Base-by-base conservation (phyloP, 2,113 vertebrate species). In the Plectropomus leopardus region DNA sequence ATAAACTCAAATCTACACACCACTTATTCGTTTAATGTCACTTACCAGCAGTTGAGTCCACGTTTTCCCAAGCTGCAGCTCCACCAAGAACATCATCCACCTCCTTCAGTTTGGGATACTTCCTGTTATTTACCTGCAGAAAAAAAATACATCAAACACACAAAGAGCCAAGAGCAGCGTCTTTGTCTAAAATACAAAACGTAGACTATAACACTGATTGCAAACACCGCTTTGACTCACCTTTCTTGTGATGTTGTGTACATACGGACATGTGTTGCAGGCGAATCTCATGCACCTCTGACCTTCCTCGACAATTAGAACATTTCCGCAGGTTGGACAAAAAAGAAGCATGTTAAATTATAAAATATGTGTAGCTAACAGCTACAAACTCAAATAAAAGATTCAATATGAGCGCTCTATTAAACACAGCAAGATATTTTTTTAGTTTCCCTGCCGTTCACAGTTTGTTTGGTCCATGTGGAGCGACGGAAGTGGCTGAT, bases 31-130 rank as follows among this genome's bases (percentile, higher is more conserved):
- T n/a, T 16, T n/a, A 6, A 21, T 4, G 61, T 26, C 66, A 61
- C 73, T 78, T 63, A 98, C 98, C 98, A 81, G 97, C 85, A 1
- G 98, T 99, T 1, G 98, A 99, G 74, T 99, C 98, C 30, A 99
- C 98, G 47, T 99, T 99, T 89, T 99, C 98, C 98, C 98, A 99
- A 13, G 98, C 98, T n/a, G 97, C 97, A 6, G 97, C 96, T 4
- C 98, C 98, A 30, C 98, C 98, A 19, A 99, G 96, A 34, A 99
- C 98, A 68, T 99, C 98, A 80, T 98, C 98, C 83, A 98, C 98
- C 92, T 99, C 98, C 63, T 99, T 99, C 36, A 99, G 90, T 84
- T 97, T 97, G 1, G 98, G 98, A 78, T 98, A 99, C 32, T 98
- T 98, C 72, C 98, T 95, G 88, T 95, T 96, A 7, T 97, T 98